A percentile compares a stretch with the other conserved stretches of the same genome.
These are phyloP conservation scores for Apotomis turbidana DNA, from an alignment of 2,888 invertebrate species.

Conservation along the genomic window DNA sequence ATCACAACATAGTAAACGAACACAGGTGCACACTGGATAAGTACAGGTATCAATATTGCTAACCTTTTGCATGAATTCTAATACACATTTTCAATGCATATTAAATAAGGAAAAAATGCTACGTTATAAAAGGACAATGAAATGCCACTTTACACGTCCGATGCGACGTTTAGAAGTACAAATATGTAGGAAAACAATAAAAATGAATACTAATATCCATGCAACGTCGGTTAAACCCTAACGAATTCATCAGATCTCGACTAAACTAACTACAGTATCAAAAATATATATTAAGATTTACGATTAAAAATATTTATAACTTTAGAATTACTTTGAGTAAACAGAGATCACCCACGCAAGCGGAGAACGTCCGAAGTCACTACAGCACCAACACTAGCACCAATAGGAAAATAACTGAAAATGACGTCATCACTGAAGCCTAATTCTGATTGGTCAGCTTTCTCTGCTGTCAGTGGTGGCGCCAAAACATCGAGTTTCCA, in stretches of 20 bases:
- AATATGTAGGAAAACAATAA: slow-evolving; percentile 6
- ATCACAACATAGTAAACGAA: slow-evolving; percentile 80
- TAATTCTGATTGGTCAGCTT: slow-evolving; percentile 28
- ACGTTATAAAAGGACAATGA: slow-evolving; percentile 12
- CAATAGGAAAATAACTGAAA: slow-evolving; percentile 52
- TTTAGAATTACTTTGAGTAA: slow-evolving; percentile 70
- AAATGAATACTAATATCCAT: slow-evolving; percentile 33
- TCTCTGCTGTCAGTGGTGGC: slow-evolving; percentile 22
- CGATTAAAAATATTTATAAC: slow-evolving; percentile 59
- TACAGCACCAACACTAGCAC: slow-evolving; percentile 66
- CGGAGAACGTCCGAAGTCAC: slow-evolving; percentile 61
- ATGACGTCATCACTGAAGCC: slow-evolving; percentile 39
- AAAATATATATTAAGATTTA: slow-evolving; percentile 69
- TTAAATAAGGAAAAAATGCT: slow-evolving; percentile 5
- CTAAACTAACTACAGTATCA: slow-evolving; percentile 69
- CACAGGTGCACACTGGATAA: slow-evolving; percentile 82
- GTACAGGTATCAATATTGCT: slow-evolving; percentile 81
- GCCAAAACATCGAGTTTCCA: slow-evolving; percentile 27
- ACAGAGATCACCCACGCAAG: slow-evolving; percentile 77
- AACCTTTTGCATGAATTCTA: slow-evolving; percentile 36
- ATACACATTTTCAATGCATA: slow-evolving; percentile 36
- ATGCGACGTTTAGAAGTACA: slow-evolving; percentile 10
- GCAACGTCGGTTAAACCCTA: slow-evolving; percentile 49
- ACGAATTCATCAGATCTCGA: slow-evolving; percentile 51
- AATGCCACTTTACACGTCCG: slow-evolving; percentile 18